Conservation (phyloP, 2,113 vertebrate species). For the Lagenorhynchus albirostris region DNA sequence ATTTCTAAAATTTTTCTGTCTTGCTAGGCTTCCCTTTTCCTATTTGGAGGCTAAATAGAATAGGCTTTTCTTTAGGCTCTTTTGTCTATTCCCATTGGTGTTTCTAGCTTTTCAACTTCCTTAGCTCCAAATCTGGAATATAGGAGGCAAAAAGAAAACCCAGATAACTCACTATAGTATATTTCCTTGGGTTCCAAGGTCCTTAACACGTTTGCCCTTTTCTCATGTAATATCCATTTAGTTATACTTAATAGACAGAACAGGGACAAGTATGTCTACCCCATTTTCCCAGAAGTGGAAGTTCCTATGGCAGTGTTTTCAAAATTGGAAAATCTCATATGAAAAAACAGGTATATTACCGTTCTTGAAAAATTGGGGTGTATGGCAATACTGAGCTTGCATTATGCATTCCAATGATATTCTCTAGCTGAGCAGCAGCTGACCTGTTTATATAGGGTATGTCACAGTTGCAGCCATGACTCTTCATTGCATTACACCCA, state of each 20-base stretch:
- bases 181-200: background rate
- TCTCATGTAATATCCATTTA: background rate
- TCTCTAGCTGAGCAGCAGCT: background rate
- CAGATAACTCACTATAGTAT: background rate
- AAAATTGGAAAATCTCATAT: constrained; percentile 32
- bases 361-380: constrained; percentile 49
- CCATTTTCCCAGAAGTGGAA: background rate
- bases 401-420: constrained; percentile 27
- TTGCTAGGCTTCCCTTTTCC: background rate
- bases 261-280: background rate
- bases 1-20: background rate
- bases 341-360: constrained; percentile 47
- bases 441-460: background rate
- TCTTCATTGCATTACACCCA: background rate
- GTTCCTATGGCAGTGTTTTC: background rate
- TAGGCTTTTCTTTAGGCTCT: background rate
- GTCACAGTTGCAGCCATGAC: background rate
- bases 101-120: background rate
- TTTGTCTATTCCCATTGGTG: background rate
- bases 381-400: background rate
- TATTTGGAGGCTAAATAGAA: background rate
- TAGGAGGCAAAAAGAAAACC: background rate
- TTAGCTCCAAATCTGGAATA: background rate
- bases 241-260: background rate
- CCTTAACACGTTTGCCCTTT: background rate